A percentile compares a stretch with the other conserved stretches of the same genome.
Evolutionary conservation across 2,888 invertebrate species (phyloP).

Genomic region (Drosophila helvetica): DNA sequence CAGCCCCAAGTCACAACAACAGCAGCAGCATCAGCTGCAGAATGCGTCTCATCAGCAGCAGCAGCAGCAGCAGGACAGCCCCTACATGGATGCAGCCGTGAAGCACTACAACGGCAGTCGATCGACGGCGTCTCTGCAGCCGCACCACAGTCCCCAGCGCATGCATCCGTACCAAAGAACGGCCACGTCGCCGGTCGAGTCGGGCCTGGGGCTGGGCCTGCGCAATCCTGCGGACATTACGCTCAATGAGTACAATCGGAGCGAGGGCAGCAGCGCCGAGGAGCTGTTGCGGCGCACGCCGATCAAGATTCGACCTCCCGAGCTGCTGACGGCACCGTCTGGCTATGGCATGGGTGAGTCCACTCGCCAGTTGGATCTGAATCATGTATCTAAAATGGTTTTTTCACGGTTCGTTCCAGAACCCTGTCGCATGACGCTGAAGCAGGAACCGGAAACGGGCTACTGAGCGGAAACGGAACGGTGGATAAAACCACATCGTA

Average conservation of each 20-base stretch:
- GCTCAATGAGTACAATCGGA: conserved; percentile 83
- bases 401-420: conserved; percentile 53
- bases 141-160: conserved; percentile 62
- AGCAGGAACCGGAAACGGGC: conserved; percentile 84
- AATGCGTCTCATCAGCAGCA: conserved; percentile 30
- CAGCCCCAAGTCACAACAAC: conserved; percentile 65
- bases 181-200: conserved; percentile 57
- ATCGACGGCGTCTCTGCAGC: conserved; percentile 60
- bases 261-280: conserved; percentile 74
- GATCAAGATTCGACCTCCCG: conserved; percentile 79
- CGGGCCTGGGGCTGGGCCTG: conserved; percentile 43
- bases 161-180: conserved; percentile 72
- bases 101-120: conserved; percentile 56
- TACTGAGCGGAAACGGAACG: conserved; percentile 63
- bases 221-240: conserved; percentile 83
- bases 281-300: conserved; percentile 80
- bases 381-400: neutral
- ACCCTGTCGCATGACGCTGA: conserved; percentile 82
- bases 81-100: conserved; percentile 53
- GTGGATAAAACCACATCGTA: neutral
- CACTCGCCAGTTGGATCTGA: neutral
- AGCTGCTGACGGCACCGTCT: conserved; percentile 57
- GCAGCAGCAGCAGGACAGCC: conserved; percentile 40
- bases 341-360: conserved; percentile 72
- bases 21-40: conserved; percentile 23